These are phyloP conservation scores for Tetramorium parvispinum DNA, from an alignment of 1,140 invertebrate species.

Conservation along the genomic window DNA sequence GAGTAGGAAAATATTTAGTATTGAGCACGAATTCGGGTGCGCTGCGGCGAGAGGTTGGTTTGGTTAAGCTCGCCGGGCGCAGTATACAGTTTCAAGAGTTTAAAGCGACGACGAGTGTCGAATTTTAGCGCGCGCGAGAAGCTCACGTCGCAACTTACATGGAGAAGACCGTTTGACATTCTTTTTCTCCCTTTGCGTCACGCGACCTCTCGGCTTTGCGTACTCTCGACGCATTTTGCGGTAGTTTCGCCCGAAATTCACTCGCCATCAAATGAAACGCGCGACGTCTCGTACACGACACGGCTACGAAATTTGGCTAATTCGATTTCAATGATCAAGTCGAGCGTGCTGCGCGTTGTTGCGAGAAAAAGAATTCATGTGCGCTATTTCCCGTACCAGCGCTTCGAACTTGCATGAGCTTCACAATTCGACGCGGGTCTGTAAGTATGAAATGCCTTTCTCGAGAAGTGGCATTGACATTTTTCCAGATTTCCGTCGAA, in stretches of 20 bases:
- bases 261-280: not conserved
- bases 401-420: constrained; percentile 14
- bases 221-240: not conserved
- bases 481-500: constrained; percentile 44
- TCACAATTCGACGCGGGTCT: constrained; percentile 35
- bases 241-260: not conserved
- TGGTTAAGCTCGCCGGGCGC: constrained; percentile 8
- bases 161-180: not conserved
- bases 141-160: not conserved
- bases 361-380: constrained; percentile 29
- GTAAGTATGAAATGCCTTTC: constrained; percentile 34
- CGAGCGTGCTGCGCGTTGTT: not conserved
- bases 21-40: constrained; percentile 24
- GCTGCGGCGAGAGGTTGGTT: not conserved
- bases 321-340: constrained; percentile 39
- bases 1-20: constrained; percentile 52
- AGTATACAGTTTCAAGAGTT: constrained; percentile 10
- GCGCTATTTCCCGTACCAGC: not conserved
- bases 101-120: constrained; percentile 4
- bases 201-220: constrained; percentile 14
- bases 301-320: constrained; percentile 59
- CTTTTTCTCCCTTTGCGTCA: not conserved
- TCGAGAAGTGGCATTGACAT: constrained; percentile 56
- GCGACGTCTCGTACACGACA: not conserved
- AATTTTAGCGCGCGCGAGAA: not conserved